Percentiles rank a stretch among this genome's conserved stretches.
Evolutionary conservation across 2,797 vertebrate genomes (phyloP).

Genomic region (Saxicola maurus): DNA sequence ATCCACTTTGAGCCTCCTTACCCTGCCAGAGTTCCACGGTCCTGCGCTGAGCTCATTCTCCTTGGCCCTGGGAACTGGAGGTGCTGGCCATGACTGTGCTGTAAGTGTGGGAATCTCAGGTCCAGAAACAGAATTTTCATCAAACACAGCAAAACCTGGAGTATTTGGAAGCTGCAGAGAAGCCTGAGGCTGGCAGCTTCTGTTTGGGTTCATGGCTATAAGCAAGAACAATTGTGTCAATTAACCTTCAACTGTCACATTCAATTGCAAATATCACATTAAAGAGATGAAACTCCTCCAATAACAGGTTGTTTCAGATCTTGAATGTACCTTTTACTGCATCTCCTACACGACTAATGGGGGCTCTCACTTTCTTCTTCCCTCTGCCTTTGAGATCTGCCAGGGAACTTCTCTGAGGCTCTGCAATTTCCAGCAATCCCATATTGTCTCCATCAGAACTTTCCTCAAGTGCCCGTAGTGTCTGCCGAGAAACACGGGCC

Average conservation of each 20-base stretch:
- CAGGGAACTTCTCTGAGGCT: constrained; percentile 81
- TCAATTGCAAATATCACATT: neutral
- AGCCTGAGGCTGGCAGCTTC: constrained; percentile 65
- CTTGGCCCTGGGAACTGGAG: constrained; percentile 80
- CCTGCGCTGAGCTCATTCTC: constrained; percentile 85
- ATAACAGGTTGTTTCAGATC: neutral
- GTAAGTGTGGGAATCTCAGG: constrained; percentile 62
- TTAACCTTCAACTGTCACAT: neutral
- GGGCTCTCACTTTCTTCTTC: constrained; percentile 83
- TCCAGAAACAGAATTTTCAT: constrained; percentile 78
- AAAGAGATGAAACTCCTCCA: neutral
- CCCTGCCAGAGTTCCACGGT: constrained; percentile 86
- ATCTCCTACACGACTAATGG: constrained; percentile 79
- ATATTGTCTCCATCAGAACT: constrained; percentile 61
- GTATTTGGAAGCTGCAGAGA: constrained; percentile 53
- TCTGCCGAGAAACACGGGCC: constrained; percentile 87
- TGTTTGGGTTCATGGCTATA: constrained; percentile 71
- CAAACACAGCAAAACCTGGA: constrained; percentile 77
- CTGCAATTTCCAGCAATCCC: constrained; percentile 24
- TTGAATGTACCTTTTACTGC: constrained; percentile 78
- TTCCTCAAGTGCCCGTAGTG: constrained; percentile 76
- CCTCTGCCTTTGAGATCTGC: constrained; percentile 86
- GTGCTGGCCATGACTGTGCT: constrained; percentile 80
- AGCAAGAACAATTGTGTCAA: neutral
- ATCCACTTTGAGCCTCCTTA: constrained; percentile 45